Conservation (phyloP, 2,113 vertebrate species). For the Trichomycterus rosablanca region DNA sequence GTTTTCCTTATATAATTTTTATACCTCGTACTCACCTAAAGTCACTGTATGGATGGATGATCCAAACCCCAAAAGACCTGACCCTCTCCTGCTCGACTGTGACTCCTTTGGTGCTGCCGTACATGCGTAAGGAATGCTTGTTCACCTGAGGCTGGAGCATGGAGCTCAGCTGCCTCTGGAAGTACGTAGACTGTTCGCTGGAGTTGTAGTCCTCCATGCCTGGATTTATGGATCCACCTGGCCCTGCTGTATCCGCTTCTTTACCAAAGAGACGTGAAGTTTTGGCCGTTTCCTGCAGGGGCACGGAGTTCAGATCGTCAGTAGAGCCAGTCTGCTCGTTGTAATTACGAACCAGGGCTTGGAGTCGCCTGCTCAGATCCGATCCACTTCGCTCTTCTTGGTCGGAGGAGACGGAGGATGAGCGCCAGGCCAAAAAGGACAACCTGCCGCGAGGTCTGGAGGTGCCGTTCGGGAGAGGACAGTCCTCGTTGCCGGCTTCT, state of each 20-base stretch:
- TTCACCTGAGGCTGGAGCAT: slow-evolving; percentile 92
- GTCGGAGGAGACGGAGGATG: slow-evolving; percentile 45
- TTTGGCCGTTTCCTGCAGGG: slow-evolving; percentile 33
- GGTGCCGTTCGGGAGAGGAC: slow-evolving; percentile 47
- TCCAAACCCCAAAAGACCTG: slow-evolving; percentile 93
- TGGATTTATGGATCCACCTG: background rate
- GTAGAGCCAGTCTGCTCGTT: slow-evolving; percentile 47
- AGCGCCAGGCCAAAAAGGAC: slow-evolving; percentile 58
- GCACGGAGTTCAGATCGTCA: slow-evolving; percentile 47
- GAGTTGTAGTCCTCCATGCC: slow-evolving; percentile 24
- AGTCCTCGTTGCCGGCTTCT: slow-evolving; percentile 24
- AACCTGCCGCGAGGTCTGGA: slow-evolving; percentile 47
- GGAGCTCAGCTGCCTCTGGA: slow-evolving; percentile 81
- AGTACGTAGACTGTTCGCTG: slow-evolving; percentile 59
- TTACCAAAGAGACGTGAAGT: slow-evolving; percentile 44
- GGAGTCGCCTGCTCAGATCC: slow-evolving; percentile 56
- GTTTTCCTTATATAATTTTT: too few species aligned
- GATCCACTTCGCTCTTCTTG: slow-evolving; percentile 41
- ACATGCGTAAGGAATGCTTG: slow-evolving; percentile 96
- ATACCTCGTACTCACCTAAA: slow-evolving; percentile 87
- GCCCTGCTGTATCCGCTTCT: background rate
- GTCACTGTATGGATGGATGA: slow-evolving; percentile 96
- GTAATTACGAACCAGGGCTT: slow-evolving; percentile 58
- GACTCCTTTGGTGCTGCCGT: slow-evolving; percentile 91
- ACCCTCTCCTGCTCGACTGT: slow-evolving; percentile 92